Percentiles rank a stretch among this genome's conserved stretches.
Conservation (phyloP, 1,140 invertebrate species). For the Cydia fagiglandana region DNA sequence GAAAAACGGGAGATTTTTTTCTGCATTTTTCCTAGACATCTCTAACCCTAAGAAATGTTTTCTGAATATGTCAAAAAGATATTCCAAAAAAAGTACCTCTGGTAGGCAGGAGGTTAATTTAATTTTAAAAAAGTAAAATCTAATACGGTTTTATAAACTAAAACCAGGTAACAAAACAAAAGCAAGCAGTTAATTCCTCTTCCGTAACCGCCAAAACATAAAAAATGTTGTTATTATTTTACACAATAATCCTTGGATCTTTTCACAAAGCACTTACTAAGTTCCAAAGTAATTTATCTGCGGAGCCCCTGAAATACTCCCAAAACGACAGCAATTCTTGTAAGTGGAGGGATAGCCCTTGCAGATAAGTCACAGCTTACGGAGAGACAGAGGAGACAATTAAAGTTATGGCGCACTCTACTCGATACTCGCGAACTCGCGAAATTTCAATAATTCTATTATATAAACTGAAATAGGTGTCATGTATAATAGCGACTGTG, state of each 20-base stretch:
- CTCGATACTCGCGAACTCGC: too few species aligned
- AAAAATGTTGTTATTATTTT: background rate
- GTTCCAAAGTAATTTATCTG: constrained; percentile 23
- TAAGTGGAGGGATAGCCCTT: constrained; percentile 28
- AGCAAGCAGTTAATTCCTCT: background rate
- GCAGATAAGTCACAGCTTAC: constrained; percentile 11
- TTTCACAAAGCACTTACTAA: constrained; percentile 25
- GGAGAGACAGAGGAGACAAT: background rate
- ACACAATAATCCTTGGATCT: background rate
- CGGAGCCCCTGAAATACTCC: background rate
- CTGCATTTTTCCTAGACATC: too few species aligned
- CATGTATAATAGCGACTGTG: too few species aligned
- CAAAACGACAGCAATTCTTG: constrained; percentile 27
- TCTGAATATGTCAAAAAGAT: too few species aligned
- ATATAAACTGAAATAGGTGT: too few species aligned
- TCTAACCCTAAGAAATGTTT: too few species aligned
- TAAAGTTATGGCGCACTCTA: background rate
- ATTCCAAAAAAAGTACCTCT: too few species aligned
- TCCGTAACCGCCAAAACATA: background rate
- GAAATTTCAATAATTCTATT: too few species aligned
- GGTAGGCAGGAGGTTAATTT: too few species aligned
- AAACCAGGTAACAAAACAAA: background rate
- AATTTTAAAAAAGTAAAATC: too few species aligned
- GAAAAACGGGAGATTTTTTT: too few species aligned
- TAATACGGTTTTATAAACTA: background rate